These are phyloP conservation scores for Heterotilapia buettikoferi DNA, from an alignment of 2,113 vertebrate genomes.

Conservation along the genomic window DNA sequence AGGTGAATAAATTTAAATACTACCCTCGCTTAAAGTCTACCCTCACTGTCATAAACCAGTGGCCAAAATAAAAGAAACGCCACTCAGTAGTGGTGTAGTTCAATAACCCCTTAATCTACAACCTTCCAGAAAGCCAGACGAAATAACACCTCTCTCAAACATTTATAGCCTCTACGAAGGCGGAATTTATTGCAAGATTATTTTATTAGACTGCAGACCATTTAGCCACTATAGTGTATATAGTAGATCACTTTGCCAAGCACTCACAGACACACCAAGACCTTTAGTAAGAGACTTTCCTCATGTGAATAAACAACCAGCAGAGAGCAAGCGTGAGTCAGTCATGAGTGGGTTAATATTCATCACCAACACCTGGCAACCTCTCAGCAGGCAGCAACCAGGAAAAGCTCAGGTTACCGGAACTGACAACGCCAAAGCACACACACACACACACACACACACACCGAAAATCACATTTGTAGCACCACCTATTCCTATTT, in stretches of 20 bases:
- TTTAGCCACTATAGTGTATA: background rate
- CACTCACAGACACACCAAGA: background rate
- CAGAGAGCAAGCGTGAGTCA: background rate
- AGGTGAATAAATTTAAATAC: background rate
- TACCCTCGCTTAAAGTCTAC: background rate
- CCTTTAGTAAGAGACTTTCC: background rate
- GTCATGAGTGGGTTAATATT: constrained; percentile 39
- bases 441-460: background rate
- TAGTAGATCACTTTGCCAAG: background rate
- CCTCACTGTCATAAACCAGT: background rate
- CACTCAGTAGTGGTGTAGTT: background rate
- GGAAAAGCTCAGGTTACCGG: constrained; percentile 59
- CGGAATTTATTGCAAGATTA: background rate
- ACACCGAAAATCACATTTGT: constrained; percentile 33
- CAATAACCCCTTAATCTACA: background rate
- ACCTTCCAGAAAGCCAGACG: background rate
- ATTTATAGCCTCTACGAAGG: background rate
- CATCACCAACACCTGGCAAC: constrained; percentile 61
- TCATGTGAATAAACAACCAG: background rate
- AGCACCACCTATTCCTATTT: background rate
- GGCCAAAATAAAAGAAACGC: background rate
- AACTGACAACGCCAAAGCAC: constrained; percentile 11
- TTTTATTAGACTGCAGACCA: background rate
- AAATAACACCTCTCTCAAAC: background rate
- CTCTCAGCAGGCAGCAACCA: constrained; percentile 35